Conservation (phyloP, 2,888 invertebrate species). For the Coleophora flavipennella region DNA sequence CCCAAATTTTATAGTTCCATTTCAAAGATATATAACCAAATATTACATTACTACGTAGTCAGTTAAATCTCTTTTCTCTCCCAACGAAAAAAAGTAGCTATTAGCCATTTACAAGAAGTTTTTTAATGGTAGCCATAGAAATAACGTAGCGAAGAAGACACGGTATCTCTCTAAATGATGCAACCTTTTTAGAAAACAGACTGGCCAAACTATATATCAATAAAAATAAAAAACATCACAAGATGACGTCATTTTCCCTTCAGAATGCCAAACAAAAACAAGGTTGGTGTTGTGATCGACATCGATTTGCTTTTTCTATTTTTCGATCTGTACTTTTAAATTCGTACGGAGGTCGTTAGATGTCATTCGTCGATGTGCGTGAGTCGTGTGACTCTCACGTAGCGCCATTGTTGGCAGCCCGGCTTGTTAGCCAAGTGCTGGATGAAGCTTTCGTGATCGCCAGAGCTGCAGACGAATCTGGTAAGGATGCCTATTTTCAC, state of each 20-base stretch:
- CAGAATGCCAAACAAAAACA: neutral
- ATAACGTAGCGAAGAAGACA: too few species aligned
- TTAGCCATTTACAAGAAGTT: conserved; percentile 11
- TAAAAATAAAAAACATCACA: too few species aligned
- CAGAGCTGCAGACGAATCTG: conserved; percentile 42
- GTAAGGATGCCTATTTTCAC: conserved; percentile 17
- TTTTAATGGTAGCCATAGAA: too few species aligned
- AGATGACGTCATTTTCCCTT: too few species aligned
- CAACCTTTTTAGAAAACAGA: too few species aligned
- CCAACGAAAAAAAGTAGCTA: too few species aligned
- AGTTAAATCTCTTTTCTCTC: too few species aligned
- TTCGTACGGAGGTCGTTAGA: neutral
- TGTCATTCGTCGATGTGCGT: conserved; percentile 26
- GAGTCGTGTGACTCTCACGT: conserved; percentile 26
- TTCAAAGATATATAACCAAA: too few species aligned
- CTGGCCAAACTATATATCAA: too few species aligned
- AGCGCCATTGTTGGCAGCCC: conserved; percentile 41
- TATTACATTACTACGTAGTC: too few species aligned
- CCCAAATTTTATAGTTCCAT: too few species aligned
- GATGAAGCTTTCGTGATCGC: conserved; percentile 53
- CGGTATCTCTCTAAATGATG: too few species aligned
- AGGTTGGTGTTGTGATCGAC: conserved; percentile 11
- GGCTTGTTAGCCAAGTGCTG: conserved; percentile 50
- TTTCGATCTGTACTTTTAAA: conserved; percentile 17
- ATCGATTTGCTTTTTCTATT: conserved; percentile 1